Evolutionary conservation across 2,888 invertebrate genomes (phyloP).

Genomic region (Muscina levida): DNA sequence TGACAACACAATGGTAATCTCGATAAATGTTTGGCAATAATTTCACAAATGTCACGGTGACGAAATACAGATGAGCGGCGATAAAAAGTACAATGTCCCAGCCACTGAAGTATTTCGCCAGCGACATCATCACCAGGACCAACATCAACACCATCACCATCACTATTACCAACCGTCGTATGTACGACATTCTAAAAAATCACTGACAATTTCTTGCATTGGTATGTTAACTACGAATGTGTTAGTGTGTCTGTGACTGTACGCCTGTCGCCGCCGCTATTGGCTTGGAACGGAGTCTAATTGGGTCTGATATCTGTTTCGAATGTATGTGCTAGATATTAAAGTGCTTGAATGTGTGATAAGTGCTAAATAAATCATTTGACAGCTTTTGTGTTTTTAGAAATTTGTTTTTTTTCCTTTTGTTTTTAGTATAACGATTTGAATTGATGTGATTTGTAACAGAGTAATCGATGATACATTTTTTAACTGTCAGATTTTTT

Average conservation of each 20-base stretch:
- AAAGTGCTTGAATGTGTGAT: not conserved
- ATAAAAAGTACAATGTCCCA: too few relatives aligned
- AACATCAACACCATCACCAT: not conserved
- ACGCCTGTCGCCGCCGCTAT: not conserved
- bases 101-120: too few relatives aligned
- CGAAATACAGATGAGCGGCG: conserved; percentile 44
- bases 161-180: not conserved
- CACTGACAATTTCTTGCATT: not conserved
- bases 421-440: conserved; percentile 5
- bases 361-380: conserved; percentile 63
- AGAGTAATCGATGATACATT: not conserved
- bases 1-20: conserved; percentile 61
- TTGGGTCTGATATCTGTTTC: conserved; percentile 4
- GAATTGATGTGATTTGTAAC: conserved; percentile 4
- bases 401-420: too few relatives aligned
- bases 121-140: not conserved
- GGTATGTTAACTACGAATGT: too few relatives aligned
- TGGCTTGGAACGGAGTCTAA: conserved; percentile 15
- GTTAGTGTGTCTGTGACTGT: too few relatives aligned
- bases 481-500: too few relatives aligned
- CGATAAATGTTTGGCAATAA: conserved; percentile 65
- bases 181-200: not conserved
- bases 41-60: conserved; percentile 58
- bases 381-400: conserved; percentile 48
- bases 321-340: not conserved